Evolutionary conservation across 2,888 invertebrate species (phyloP), one percentile per base, ranked within the genome.

Genomic region (Spodoptera picta): DNA sequence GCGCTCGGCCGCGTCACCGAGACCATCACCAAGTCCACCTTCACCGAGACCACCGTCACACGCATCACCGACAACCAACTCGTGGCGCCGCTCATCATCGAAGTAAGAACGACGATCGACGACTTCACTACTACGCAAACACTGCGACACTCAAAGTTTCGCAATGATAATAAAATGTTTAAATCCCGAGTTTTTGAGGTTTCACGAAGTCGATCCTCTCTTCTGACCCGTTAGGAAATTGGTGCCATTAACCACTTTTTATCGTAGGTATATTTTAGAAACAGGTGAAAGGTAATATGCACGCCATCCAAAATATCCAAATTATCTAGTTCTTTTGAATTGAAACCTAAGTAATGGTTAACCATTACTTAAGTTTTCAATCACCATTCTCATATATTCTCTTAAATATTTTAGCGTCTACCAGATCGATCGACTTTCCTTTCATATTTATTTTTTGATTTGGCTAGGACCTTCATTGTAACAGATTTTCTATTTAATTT

Each of bases 1-100:
- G 97, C 97, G 82, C 96, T 97, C 89, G 98, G 98, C 90, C 96
- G 96, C 91, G 97, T 98, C 95, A 98, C 98, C 81, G 98, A 98
- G 95, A 98, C 97, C 92, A 98, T 98, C 96, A 98, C 98, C 92
- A 98, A 98, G 96, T 98, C 98, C 89, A 98, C 98, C 81, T 97
- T 98, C 95, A 98, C 98, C 87, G 98, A 98, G 96, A 98, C 98
- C 77, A 98, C 98, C 81, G 98, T 98, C 95, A 98, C 98, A 82
- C 96, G 98, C 89, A 96, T 98, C 95, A 98, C 98, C 85, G 98
- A 98, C 95, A 98, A 98, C 96, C 96, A 97, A 91, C 96, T 98
- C 95, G 96, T 97, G 92, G 96, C 96, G 92, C 97, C 98, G 87
- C 95, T 98, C 92, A 97, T 98, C 93, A 96, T 97, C 90, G 98